Conservation (phyloP, 2,888 invertebrate genomes). For the Argyresthia albistria region DNA sequence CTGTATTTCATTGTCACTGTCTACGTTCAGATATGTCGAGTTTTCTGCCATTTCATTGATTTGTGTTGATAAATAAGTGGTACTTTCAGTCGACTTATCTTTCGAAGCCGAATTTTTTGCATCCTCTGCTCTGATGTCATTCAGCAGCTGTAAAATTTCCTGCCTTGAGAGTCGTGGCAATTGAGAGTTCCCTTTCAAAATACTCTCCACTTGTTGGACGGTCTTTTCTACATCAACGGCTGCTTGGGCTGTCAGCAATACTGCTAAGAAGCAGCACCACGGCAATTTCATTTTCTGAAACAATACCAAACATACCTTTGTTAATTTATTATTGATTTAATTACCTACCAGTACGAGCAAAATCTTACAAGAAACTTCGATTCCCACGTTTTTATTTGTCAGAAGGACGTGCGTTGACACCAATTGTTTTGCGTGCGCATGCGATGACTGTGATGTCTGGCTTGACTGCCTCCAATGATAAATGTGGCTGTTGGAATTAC, state of each 20-base stretch:
- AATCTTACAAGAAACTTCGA: too few relatives aligned
- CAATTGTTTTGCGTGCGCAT: neutral
- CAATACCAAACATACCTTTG: constrained; percentile 12
- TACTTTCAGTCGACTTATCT: constrained; percentile 12
- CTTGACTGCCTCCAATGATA: neutral
- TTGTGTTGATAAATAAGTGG: neutral
- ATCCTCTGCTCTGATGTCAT: constrained; percentile 75
- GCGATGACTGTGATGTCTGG: neutral
- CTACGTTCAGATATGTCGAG: constrained; percentile 14
- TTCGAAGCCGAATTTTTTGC: constrained; percentile 35
- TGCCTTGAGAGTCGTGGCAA: constrained; percentile 75
- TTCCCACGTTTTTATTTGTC: neutral
- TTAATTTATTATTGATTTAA: too few relatives aligned
- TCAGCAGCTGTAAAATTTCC: constrained; percentile 77
- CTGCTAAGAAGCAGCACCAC: constrained; percentile 34
- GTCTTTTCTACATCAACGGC: constrained; percentile 72
- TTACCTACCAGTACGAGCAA: too few relatives aligned
- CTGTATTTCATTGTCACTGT: constrained; percentile 5
- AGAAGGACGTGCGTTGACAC: constrained; percentile 3
- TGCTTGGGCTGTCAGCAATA: constrained; percentile 25
- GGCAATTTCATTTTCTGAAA: constrained; percentile 56
- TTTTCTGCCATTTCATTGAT: neutral
- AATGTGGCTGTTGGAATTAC: too few relatives aligned
- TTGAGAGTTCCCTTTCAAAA: constrained; percentile 73
- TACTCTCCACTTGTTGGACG: constrained; percentile 77